phyloP scores from a whole-genome alignment of 2,888 invertebrate species.

The Xanthorhoe spadicearia region DNA sequence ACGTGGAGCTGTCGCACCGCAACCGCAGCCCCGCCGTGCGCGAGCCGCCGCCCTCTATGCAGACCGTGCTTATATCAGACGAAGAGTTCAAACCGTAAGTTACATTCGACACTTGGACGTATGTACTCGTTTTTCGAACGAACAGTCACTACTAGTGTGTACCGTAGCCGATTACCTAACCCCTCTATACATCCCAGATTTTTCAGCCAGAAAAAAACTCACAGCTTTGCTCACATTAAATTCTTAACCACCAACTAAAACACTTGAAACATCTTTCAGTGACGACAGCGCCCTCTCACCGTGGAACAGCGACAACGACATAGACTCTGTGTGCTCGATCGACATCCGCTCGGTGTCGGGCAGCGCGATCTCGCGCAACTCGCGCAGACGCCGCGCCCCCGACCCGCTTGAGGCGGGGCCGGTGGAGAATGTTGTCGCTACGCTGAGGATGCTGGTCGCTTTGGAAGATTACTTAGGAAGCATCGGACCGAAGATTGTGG shows the following conservation, averaged over 20 bases:
- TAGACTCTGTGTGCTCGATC: conserved; percentile 62
- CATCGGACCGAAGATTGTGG: conserved; percentile 91
- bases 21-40: conserved; percentile 43
- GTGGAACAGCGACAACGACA: conserved; percentile 72
- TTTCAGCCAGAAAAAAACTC: no score
- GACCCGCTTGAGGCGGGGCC: conserved; percentile 64
- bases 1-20: conserved; percentile 46
- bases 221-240: no score
- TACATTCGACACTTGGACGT: neutral
- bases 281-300: conserved; percentile 66
- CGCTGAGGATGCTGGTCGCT: conserved; percentile 90
- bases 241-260: neutral
- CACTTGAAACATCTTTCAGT: conserved; percentile 42
- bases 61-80: conserved; percentile 77
- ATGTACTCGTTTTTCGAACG: no score
- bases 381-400: conserved; percentile 25
- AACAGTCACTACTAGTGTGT: no score
- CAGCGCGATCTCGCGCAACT: conserved; percentile 44
- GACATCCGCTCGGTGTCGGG: conserved; percentile 53
- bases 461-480: conserved; percentile 94
- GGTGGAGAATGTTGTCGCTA: conserved; percentile 86
- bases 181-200: no score
- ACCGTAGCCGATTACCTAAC: no score
- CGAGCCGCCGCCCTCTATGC: conserved; percentile 54
- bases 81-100: conserved; percentile 74